Percentiles rank a stretch among this genome's conserved stretches.
phyloP scores from a whole-genome alignment of 2,113 vertebrate species.

The Prunella himalayana region DNA sequence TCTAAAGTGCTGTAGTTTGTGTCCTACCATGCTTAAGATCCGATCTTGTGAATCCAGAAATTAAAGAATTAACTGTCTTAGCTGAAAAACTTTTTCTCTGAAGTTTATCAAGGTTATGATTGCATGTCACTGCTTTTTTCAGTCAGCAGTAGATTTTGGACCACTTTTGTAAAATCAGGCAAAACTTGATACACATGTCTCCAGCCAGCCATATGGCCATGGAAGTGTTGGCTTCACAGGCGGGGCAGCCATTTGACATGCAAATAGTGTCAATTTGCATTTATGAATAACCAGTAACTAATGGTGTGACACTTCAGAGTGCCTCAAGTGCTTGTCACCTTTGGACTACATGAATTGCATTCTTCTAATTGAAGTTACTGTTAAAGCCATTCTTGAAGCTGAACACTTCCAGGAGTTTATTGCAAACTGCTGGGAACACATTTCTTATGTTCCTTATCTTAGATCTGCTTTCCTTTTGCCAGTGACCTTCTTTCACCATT shows the following conservation, averaged over 20 bases:
- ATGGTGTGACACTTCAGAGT: background rate
- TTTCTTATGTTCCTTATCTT: background rate
- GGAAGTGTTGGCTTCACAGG: background rate
- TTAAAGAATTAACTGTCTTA: background rate
- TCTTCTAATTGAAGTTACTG: background rate
- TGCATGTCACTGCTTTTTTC: background rate
- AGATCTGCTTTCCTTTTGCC: background rate
- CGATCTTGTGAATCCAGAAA: background rate
- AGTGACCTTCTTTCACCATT: background rate
- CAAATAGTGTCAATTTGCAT: background rate
- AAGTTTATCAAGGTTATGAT: background rate
- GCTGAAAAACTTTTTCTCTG: background rate
- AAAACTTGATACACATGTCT: background rate
- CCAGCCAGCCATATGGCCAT: background rate
- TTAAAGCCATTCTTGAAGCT: background rate
- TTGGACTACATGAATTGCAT: background rate
- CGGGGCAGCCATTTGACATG: background rate
- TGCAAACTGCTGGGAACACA: background rate
- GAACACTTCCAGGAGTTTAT: background rate
- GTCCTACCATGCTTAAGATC: background rate
- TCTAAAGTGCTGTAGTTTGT: background rate
- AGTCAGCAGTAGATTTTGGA: background rate
- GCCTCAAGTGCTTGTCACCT: background rate
- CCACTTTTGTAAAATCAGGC: background rate
- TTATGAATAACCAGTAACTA: background rate